Conservation (phyloP, 2,888 invertebrate genomes). For the Drosophila hamatofila region DNA sequence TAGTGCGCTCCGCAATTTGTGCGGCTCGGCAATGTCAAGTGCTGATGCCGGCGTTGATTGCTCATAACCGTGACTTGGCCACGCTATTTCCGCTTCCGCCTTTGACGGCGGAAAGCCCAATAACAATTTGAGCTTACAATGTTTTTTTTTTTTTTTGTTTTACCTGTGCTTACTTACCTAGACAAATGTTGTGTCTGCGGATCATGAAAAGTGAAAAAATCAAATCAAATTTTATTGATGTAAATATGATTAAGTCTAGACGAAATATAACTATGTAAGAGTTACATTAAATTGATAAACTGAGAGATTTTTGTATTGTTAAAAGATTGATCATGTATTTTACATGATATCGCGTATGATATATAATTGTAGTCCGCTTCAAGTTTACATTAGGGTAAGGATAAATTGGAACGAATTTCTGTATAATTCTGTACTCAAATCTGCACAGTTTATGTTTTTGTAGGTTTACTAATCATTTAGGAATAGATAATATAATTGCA, state of each 20-base stretch:
- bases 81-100: slow-evolving; percentile 63
- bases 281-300: too few species aligned
- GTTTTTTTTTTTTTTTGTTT: background rate
- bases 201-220: background rate
- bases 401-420: too few species aligned
- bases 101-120: slow-evolving; percentile 18
- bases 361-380: too few species aligned
- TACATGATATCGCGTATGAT: too few species aligned
- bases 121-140: slow-evolving; percentile 5
- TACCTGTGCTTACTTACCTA: background rate
- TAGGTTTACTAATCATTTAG: too few species aligned
- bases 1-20: slow-evolving; percentile 12
- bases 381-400: too few species aligned
- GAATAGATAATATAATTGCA: too few species aligned
- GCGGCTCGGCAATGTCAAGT: slow-evolving; percentile 58
- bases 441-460: too few species aligned
- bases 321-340: background rate
- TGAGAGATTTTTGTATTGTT: background rate
- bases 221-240: background rate
- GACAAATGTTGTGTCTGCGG: background rate
- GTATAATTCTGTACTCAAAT: too few species aligned
- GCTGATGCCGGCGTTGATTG: slow-evolving; percentile 36
- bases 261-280: background rate
- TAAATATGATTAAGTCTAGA: background rate
- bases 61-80: slow-evolving; percentile 51